Evolutionary conservation across 2,113 vertebrate species (phyloP), one percentile per base, ranked within the genome.

Genomic region (Panurus biarmicus): DNA sequence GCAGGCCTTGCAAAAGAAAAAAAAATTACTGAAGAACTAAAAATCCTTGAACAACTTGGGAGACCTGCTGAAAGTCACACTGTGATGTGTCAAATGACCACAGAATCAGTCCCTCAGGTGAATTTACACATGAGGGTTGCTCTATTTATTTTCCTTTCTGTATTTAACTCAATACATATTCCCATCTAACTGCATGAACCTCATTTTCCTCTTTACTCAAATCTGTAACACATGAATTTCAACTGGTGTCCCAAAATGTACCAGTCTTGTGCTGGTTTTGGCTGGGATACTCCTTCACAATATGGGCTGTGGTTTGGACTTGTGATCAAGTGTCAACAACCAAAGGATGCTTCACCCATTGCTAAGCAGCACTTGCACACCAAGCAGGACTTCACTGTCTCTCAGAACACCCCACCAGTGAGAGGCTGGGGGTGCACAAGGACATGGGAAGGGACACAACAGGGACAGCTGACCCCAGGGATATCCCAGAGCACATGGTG

Each of bases 351-450:
- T 70, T 65, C 16, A 16, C 19, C 28, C 57, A 45, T 1, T 14
- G 8, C 5, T 4, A 4, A 78, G 9, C 28, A 67, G 36, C 3
- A 3, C 38, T n/a, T 33, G 5, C 48, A 50, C 19, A 35, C 28
- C 1, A 2, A n/a, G 22, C 58, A 85, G 69, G 51, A 20, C 44
- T 54, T 16, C 44, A 14, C 7, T 33, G 18, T 6, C 38, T 4
- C n/a, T 44, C 51, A 29, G 10, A 3, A 19, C 6, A 20, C 2
- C 25, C 13, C 36, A 40, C 8, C 31, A 50, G n/a, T 0, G 2
- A 62, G n/a, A 60, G 69, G 13, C 69, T 51, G 69, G 28, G 35
- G 33, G 25, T 23, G 76, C 38, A 66, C 51, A 38, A 17, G 69
- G 61, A 24, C n/a, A 8, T 4, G 38, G 50, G 19, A 66, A 61